phyloP scores from a whole-genome alignment of 2,888 invertebrate species.

The Conistra vaccinii region DNA sequence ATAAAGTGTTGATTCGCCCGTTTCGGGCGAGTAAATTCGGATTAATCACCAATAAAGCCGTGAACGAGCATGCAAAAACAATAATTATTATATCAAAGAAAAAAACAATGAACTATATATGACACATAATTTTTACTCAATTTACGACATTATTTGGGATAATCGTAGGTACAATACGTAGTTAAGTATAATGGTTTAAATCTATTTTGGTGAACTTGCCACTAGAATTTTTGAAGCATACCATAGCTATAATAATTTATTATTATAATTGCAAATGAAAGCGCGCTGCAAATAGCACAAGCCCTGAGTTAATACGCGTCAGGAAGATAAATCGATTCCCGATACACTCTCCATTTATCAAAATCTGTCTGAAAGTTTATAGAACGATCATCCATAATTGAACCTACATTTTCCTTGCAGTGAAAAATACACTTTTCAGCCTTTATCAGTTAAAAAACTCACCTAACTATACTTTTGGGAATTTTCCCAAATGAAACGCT shows the following conservation, averaged over 20 bases:
- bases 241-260: neutral
- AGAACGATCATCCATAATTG: constrained; percentile 22
- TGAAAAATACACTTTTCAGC: neutral
- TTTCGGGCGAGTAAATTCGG: no score
- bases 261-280: neutral
- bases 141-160: neutral
- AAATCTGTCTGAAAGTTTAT: constrained; percentile 49
- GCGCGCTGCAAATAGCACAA: neutral
- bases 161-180: no score
- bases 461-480: constrained; percentile 8
- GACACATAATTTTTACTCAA: neutral
- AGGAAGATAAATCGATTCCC: constrained; percentile 34
- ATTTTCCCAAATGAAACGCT: constrained; percentile 39
- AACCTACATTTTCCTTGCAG: neutral
- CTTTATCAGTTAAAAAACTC: constrained; percentile 2
- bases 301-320: constrained; percentile 1
- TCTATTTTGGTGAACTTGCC: neutral
- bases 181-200: neutral
- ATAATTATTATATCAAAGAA: neutral
- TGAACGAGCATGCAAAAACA: neutral
- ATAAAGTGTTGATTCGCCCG: no score
- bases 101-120: neutral
- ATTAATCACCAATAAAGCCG: no score
- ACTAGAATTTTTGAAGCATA: no score
- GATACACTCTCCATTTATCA: constrained; percentile 47